Percentiles rank a stretch among this genome's conserved stretches.
phyloP scores from a whole-genome alignment of 2,888 invertebrate species.

The Cheilosia impressa region DNA sequence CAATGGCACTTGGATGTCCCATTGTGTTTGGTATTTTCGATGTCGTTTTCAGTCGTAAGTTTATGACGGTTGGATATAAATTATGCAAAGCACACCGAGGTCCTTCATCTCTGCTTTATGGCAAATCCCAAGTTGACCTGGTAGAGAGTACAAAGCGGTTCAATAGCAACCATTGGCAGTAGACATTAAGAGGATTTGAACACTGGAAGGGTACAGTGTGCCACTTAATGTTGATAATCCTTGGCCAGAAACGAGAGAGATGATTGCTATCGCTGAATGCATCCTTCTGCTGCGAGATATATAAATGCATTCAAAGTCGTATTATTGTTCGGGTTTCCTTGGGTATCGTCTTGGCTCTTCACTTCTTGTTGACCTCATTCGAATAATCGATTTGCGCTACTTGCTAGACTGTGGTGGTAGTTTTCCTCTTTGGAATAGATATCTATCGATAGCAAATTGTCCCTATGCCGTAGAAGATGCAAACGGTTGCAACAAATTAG shows the following conservation, averaged over 20 bases:
- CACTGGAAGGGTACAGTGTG: not conserved
- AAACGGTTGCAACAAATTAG: too few relatives aligned
- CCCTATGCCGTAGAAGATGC: too few relatives aligned
- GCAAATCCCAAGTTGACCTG: not conserved
- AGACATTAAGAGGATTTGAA: constrained; percentile 4
- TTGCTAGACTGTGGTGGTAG: not conserved
- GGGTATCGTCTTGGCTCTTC: constrained; percentile 1
- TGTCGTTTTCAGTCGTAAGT: constrained; percentile 42
- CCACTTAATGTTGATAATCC: constrained; percentile 3
- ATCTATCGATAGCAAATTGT: too few relatives aligned
- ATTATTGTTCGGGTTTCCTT: constrained; percentile 13
- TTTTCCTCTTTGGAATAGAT: not conserved
- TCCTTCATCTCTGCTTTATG: constrained; percentile 7
- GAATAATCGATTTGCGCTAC: constrained; percentile 41
- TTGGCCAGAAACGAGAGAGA: constrained; percentile 11
- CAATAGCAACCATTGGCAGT: not conserved
- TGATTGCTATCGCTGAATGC: constrained; percentile 4
- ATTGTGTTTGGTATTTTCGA: constrained; percentile 32
- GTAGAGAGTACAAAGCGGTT: not conserved
- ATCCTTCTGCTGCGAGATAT: constrained; percentile 2
- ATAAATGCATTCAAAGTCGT: constrained; percentile 11
- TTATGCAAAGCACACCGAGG: constrained; percentile 31
- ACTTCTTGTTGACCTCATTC: constrained; percentile 39
- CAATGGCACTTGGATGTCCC: constrained; percentile 38
- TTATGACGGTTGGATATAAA: constrained; percentile 42